Base-by-base conservation (phyloP, 2,113 vertebrate species). In the Triplophysa tibetana region DNA sequence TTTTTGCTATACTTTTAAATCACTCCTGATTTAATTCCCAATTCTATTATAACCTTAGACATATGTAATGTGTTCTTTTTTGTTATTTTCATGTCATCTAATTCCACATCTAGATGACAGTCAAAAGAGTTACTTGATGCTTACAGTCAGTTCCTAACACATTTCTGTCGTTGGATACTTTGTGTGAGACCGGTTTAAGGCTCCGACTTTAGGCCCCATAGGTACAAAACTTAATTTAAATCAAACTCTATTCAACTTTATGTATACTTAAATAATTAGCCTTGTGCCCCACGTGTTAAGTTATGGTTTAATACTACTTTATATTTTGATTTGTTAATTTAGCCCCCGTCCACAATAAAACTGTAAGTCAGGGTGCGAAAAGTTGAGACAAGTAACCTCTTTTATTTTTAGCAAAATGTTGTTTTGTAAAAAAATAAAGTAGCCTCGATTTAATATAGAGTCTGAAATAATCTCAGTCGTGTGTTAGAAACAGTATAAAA, bases 21-120 rank as follows among this genome's bases (percentile, higher is more conserved):
- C 50, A 21, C 8, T 58, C 8, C 1, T 21, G 19, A 58, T 58
- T n/a, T 58, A 1, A 58, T 58, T 6, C 33, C 33, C 33, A 38
- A 38, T 38, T 38, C 5, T 0, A 8, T n/a, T 58, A 21, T 58
- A 2, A 10, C 2, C 41, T 58, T 29, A 73, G 21, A 60, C 23
- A 7, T 41, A 7, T 26, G 2, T 48, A 24, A 7, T 73, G n/a
- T 23, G 33, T 60, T 43, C 2, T 21, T 38, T 60, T 9, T 45
- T 10, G 23, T 14, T 19, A n/a, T 16, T 67, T 5, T 58, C 21
- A 75, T 75, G 1, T 3, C 8, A 23, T 17, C 5, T 45, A 88
- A 90, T 87, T 89, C 90, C 78, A 76, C 50, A 75, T 87, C 86
- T 89, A 89, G 23, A 2, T 63, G 70, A 73, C 70, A 74, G 54